phyloP scores from a whole-genome alignment of 2,113 vertebrate genomes.

The Scalopus aquaticus region DNA sequence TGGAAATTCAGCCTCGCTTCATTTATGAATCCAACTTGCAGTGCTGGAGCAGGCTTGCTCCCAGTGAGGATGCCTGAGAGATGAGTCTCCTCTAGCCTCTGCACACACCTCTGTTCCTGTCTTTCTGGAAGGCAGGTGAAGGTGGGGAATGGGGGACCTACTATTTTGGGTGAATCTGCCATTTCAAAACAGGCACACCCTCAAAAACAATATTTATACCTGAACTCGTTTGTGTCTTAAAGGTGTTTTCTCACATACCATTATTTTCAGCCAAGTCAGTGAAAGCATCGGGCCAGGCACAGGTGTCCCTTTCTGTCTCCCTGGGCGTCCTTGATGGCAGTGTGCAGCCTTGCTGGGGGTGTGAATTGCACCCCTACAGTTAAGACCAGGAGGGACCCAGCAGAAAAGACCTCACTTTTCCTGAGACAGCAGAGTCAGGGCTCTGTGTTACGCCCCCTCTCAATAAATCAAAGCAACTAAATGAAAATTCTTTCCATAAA shows the following conservation, averaged over 20 bases:
- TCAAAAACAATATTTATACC: slow-evolving; percentile 16
- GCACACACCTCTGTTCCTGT: not conserved
- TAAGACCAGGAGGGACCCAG: too few species aligned
- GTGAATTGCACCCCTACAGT: too few species aligned
- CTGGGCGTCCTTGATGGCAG: too few species aligned
- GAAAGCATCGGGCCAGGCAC: too few species aligned
- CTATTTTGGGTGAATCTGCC: slow-evolving; percentile 60
- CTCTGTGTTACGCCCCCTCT: too few species aligned
- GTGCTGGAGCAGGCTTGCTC: not conserved
- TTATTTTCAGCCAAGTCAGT: too few species aligned
- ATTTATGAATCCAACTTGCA: not conserved
- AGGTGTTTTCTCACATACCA: not conserved
- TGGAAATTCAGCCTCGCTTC: slow-evolving; percentile 55
- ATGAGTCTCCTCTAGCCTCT: not conserved
- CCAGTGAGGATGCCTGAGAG: not conserved
- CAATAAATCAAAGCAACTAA: too few species aligned
- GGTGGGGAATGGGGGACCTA: slow-evolving; percentile 20
- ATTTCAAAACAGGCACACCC: slow-evolving; percentile 45
- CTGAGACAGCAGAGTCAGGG: too few species aligned
- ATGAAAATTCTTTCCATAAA: too few species aligned
- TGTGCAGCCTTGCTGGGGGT: too few species aligned
- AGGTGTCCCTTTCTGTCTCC: too few species aligned
- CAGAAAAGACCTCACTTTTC: too few species aligned
- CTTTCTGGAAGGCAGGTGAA: slow-evolving; percentile 25
- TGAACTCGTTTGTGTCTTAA: not conserved